Evolutionary conservation across 2,113 vertebrate genomes (phyloP).

Genomic region (Agelaius phoeniceus): DNA sequence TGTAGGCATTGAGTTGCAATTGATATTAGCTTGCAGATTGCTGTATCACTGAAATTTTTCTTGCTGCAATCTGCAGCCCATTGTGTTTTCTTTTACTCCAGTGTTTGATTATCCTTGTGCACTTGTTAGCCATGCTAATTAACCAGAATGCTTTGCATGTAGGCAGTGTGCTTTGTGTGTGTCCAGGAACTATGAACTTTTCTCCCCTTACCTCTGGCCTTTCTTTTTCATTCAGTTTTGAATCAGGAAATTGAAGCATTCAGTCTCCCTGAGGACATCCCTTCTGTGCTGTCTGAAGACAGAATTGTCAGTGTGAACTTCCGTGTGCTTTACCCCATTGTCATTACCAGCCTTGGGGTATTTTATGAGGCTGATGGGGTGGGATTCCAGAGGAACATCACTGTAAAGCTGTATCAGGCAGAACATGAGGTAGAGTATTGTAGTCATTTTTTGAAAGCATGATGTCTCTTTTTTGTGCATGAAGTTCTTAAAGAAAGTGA

Average conservation of each 20-base stretch:
- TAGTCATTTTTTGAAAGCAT: background rate
- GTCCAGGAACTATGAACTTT: background rate
- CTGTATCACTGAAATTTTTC: background rate
- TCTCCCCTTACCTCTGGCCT: background rate
- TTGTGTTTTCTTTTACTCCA: background rate
- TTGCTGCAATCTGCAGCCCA: background rate
- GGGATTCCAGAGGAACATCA: conserved; percentile 88
- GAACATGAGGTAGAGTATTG: conserved; percentile 88
- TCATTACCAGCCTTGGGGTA: conserved; percentile 92
- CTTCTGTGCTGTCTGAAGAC: conserved; percentile 80
- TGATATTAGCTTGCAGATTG: background rate
- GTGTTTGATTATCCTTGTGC: background rate
- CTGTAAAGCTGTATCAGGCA: conserved; percentile 91
- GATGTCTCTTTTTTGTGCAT: background rate
- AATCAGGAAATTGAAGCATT: conserved; percentile 88
- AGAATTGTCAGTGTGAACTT: conserved; percentile 89
- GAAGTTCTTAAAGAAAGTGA: background rate
- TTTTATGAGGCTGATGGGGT: conserved; percentile 77
- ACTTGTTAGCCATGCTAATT: background rate
- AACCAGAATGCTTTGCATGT: background rate
- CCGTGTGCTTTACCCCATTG: conserved; percentile 91
- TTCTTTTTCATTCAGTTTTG: conserved; percentile 66
- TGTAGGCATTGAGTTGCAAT: background rate
- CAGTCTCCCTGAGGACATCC: conserved; percentile 74
- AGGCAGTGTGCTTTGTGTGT: background rate